These are phyloP conservation scores for Bryconaethiops microstoma DNA, from an alignment of 2,797 vertebrate species.

Conservation along the genomic window DNA sequence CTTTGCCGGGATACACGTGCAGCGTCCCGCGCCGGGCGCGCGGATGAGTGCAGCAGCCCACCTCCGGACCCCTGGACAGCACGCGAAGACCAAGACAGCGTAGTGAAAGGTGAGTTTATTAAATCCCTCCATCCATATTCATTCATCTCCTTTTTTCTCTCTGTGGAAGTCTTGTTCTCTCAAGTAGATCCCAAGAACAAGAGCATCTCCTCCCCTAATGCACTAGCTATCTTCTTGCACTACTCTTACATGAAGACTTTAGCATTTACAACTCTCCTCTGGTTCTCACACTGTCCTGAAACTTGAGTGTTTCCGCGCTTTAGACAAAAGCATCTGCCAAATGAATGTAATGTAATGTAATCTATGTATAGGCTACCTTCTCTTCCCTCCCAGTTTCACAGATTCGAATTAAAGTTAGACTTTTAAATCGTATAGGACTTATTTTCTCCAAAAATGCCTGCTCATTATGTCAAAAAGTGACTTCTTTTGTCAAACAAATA, in stretches of 20 bases:
- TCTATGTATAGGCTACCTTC: too few species aligned
- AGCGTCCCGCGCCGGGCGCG: conserved; percentile 21
- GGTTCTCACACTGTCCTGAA: too few species aligned
- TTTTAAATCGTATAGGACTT: neutral
- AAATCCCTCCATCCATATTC: neutral
- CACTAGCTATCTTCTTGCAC: too few species aligned
- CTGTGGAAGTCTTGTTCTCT: neutral
- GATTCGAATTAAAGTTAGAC: neutral
- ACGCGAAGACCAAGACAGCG: conserved; percentile 46
- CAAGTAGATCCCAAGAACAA: too few species aligned
- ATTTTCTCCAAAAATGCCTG: neutral
- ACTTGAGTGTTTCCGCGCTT: too few species aligned
- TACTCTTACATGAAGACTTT: too few species aligned
- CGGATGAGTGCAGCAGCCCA: conserved; percentile 45
- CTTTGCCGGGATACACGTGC: conserved; percentile 72
- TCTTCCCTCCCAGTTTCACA: neutral
- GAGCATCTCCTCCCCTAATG: too few species aligned
- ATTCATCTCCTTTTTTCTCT: neutral
- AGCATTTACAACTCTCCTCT: too few species aligned
- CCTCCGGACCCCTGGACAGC: neutral
- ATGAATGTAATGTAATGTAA: too few species aligned
- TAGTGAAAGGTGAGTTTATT: conserved; percentile 42
- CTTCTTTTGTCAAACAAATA: too few species aligned
- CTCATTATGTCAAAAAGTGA: neutral
- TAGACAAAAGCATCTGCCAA: too few species aligned